Evolutionary conservation across 2,797 vertebrate genomes (phyloP).

Genomic region (Chelidonichthys spinosus): DNA sequence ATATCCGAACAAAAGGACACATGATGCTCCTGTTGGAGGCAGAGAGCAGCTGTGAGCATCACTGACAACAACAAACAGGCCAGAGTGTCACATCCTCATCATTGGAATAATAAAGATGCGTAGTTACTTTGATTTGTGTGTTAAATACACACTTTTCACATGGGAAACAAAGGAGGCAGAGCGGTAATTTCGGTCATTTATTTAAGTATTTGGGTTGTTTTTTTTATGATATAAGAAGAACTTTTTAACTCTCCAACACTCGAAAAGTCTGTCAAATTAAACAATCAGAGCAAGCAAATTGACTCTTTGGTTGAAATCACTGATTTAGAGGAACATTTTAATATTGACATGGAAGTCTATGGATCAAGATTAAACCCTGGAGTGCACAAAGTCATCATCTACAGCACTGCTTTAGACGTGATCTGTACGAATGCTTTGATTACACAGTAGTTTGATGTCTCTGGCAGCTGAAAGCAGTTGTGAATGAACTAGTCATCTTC

Average conservation of each 20-base stretch:
- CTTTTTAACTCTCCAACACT: neutral
- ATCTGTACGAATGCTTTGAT: neutral
- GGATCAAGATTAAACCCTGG: neutral
- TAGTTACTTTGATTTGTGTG: neutral
- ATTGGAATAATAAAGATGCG: neutral
- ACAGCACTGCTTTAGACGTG: neutral
- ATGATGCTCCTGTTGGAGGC: neutral
- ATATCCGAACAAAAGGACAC: neutral
- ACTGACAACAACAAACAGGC: neutral
- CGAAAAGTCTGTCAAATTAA: no score
- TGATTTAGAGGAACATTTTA: neutral
- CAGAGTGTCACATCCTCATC: neutral
- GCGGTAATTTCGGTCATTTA: neutral
- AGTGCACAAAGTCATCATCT: neutral
- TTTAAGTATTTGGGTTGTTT: neutral
- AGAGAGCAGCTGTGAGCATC: neutral
- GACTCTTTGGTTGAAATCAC: neutral
- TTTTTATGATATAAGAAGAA: neutral
- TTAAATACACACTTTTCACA: neutral
- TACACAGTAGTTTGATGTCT: neutral
- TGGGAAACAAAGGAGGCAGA: neutral
- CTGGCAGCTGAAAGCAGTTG: slow-evolving; percentile 1
- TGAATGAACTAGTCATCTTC: neutral
- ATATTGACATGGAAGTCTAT: no score
- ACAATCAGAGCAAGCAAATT: neutral